These are phyloP conservation scores for Panagrolaimus sp. DNA, from an alignment of 1,140 invertebrate genomes.

Conservation along the genomic window DNA sequence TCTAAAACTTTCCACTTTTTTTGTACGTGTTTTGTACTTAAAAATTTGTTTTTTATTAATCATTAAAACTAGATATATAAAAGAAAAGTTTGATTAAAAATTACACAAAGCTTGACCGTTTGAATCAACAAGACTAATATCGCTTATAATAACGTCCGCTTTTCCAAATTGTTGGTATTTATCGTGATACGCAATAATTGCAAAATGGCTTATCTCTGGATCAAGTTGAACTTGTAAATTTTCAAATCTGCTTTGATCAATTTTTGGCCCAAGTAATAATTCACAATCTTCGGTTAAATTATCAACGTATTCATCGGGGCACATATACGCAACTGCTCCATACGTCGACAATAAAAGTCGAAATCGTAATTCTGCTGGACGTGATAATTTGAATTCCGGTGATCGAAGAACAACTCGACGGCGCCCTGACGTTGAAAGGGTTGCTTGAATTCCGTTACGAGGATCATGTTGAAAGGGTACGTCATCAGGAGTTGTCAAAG, in stretches of 20 bases:
- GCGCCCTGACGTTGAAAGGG: neutral
- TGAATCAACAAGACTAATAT: conserved; percentile 9
- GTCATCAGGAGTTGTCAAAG: neutral
- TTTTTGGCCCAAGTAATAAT: conserved; percentile 6
- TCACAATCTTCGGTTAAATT: conserved; percentile 2
- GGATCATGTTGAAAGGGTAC: conserved; percentile 6
- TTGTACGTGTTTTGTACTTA: too few relatives aligned
- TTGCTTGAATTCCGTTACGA: conserved; percentile 3
- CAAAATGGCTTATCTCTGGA: conserved; percentile 1
- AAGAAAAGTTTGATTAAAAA: too few relatives aligned
- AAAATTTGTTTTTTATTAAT: too few relatives aligned
- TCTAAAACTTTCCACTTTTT: too few relatives aligned
- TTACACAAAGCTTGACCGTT: neutral
- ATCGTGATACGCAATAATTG: neutral
- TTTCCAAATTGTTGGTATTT: conserved; percentile 16
- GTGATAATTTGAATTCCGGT: conserved; percentile 8
- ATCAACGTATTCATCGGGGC: neutral
- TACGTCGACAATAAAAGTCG: neutral
- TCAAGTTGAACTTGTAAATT: conserved; percentile 9
- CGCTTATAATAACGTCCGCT: neutral
- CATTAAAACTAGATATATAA: too few relatives aligned
- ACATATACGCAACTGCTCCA: conserved; percentile 10
- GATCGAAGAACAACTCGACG: conserved; percentile 5
- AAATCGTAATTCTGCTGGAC: conserved; percentile 5
- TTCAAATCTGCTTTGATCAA: conserved; percentile 12